phyloP scores from a whole-genome alignment of 64 coral and sea anemone species.

The Pocillopora damicornis region DNA sequence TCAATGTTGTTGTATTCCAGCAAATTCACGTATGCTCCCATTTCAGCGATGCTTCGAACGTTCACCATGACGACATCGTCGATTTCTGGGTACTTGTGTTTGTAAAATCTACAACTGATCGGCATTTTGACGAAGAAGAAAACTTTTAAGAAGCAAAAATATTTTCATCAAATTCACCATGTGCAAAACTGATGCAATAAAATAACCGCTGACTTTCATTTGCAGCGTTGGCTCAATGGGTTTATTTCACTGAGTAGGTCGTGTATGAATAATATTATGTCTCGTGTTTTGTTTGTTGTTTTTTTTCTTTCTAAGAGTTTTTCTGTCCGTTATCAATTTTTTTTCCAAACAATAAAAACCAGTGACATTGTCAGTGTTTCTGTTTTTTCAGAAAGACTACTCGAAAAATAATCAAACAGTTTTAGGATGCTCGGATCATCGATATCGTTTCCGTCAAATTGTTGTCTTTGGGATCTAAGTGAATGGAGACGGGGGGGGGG shows the following conservation, averaged over 20 bases:
- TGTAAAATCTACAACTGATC: conserved; percentile 94
- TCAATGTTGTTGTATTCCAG: conserved; percentile 98
- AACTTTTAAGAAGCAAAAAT: not conserved
- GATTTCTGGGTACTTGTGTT: conserved; percentile 95
- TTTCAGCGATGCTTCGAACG: conserved; percentile 97
- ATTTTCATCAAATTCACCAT: conserved; percentile 12
- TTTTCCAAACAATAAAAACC: too few species aligned
- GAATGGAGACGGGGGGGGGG: too few species aligned
- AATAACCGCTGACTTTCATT: not conserved
- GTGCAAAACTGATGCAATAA: conserved; percentile 57
- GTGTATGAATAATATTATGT: not conserved
- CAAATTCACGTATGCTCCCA: conserved; percentile 97
- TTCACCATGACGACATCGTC: conserved; percentile 99
- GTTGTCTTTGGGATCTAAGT: too few species aligned
- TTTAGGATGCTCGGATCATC: too few species aligned
- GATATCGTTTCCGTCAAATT: too few species aligned
- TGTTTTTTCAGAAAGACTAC: too few species aligned
- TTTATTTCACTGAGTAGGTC: not conserved
- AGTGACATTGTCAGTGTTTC: too few species aligned
- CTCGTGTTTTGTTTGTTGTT: not conserved
- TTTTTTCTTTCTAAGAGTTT: too few species aligned
- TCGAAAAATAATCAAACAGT: too few species aligned
- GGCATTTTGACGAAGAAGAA: conserved; percentile 63
- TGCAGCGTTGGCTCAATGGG: not conserved
- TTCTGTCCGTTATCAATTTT: too few species aligned